Evolutionary conservation across 1,140 invertebrate species (phyloP).

Genomic region (Papilio aristodemus): DNA sequence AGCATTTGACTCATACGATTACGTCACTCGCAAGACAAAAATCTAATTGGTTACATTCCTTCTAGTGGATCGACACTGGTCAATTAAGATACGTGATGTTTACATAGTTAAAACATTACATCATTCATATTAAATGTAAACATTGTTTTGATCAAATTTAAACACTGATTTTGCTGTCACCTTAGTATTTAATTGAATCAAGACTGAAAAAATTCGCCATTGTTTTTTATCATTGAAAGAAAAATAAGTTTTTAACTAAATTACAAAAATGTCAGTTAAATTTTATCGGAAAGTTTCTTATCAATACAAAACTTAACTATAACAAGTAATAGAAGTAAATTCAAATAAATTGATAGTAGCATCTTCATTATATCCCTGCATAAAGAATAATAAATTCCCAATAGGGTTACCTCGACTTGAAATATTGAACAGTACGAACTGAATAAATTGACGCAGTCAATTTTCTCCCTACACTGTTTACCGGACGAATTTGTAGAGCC

Average conservation of each 20-base stretch:
- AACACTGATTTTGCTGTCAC: background rate
- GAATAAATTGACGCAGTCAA: conserved; percentile 33
- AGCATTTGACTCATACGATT: background rate
- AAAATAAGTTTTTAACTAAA: no score
- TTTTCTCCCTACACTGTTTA: conserved; percentile 30
- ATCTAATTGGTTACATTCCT: background rate
- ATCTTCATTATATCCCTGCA: background rate
- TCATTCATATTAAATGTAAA: background rate
- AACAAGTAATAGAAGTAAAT: background rate
- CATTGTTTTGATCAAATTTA: background rate
- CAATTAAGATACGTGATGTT: background rate
- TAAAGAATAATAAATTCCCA: background rate
- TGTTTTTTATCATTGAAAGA: no score
- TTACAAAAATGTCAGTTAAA: background rate
- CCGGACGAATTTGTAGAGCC: conserved; percentile 32
- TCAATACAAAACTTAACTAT: background rate
- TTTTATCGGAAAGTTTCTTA: background rate
- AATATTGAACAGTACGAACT: conserved; percentile 5
- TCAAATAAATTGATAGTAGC: background rate
- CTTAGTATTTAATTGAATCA: no score
- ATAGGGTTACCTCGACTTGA: background rate
- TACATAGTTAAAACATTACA: no score
- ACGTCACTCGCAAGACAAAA: background rate
- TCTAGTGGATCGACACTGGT: background rate
- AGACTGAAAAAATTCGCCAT: no score